Evolutionary conservation across 1,140 invertebrate genomes (phyloP).

Genomic region (Drosophila yakuba): DNA sequence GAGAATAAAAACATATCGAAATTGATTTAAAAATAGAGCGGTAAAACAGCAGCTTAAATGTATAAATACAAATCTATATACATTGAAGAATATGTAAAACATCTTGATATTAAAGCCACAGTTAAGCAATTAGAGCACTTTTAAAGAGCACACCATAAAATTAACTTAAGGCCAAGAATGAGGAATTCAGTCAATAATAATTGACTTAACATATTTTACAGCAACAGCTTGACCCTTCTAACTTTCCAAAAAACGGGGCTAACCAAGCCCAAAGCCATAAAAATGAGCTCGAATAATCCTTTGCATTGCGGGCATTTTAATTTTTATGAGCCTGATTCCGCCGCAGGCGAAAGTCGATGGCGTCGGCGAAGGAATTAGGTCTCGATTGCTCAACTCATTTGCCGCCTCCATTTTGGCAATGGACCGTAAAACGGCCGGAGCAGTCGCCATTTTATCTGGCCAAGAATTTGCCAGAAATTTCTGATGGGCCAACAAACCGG

Average conservation of each 20-base stretch:
- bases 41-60: not conserved
- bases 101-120: not conserved
- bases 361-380: constrained; percentile 59
- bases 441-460: constrained; percentile 36
- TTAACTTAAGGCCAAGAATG: constrained; percentile 20
- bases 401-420: constrained; percentile 61
- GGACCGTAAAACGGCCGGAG: constrained; percentile 67
- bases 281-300: constrained; percentile 46
- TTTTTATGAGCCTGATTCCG: constrained; percentile 71
- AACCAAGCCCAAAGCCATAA: constrained; percentile 33
- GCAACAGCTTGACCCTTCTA: constrained; percentile 32
- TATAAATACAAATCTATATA: too few species aligned
- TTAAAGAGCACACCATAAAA: too few species aligned
- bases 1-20: constrained; percentile 13
- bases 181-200: constrained; percentile 37
- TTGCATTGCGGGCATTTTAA: constrained; percentile 70
- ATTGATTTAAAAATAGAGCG: constrained; percentile 19
- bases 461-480: constrained; percentile 47
- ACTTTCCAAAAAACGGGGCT: not conserved
- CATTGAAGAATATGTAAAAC: not conserved
- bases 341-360: constrained; percentile 40
- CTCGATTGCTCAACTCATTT: constrained; percentile 73
- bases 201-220: constrained; percentile 43
- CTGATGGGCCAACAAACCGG: constrained; percentile 1
- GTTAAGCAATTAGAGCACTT: not conserved